Conservation (phyloP, 2,888 invertebrate genomes). For the Resseliella maxima region DNA sequence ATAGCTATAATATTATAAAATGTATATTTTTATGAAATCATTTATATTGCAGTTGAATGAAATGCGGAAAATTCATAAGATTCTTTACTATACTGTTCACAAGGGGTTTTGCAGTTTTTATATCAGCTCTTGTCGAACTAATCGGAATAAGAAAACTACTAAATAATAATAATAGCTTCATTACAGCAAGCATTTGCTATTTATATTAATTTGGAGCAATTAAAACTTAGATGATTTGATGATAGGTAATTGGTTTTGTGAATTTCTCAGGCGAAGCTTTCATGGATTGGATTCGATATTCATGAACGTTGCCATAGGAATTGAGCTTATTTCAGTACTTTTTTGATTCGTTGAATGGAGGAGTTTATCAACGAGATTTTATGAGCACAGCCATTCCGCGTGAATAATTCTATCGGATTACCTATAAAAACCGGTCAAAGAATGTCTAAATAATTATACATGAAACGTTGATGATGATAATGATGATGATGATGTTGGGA, state of each 20-base stretch:
- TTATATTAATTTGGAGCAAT: background rate
- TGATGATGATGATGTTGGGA: no score
- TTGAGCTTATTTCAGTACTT: background rate
- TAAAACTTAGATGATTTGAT: background rate
- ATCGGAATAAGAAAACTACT: background rate
- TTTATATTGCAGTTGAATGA: background rate
- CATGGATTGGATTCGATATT: background rate
- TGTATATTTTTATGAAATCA: no score
- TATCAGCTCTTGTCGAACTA: background rate
- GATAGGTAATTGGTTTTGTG: background rate
- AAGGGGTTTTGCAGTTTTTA: background rate
- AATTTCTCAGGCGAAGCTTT: background rate
- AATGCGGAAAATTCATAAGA: background rate
- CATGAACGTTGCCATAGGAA: constrained; percentile 13
- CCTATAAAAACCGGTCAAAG: background rate
- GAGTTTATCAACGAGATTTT: background rate
- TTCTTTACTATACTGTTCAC: background rate
- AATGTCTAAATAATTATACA: background rate
- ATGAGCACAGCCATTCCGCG: background rate
- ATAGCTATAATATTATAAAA: no score
- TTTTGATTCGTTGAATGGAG: background rate
- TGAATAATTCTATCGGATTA: constrained; percentile 1
- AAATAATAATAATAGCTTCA: constrained; percentile 1
- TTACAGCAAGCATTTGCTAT: background rate
- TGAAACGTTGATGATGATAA: background rate